phyloP scores from a whole-genome alignment of 2,113 vertebrate genomes.

The Gobius niger region DNA sequence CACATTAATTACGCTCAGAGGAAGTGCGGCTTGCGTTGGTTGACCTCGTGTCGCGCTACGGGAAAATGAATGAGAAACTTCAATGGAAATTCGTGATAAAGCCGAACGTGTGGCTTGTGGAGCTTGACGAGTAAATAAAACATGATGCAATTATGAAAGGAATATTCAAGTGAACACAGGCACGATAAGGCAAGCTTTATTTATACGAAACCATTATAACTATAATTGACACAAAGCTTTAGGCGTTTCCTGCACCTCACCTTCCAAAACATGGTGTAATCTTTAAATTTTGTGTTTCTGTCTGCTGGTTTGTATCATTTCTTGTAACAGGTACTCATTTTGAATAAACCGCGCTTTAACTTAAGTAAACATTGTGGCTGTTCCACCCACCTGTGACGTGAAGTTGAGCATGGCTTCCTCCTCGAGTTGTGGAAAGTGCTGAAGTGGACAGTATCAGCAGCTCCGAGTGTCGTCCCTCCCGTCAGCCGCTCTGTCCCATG shows the following conservation, averaged over 20 bases:
- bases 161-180: too few species aligned
- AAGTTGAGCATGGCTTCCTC: neutral
- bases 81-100: constrained; percentile 17
- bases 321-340: too few species aligned
- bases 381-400: too few species aligned
- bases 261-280: too few species aligned
- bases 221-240: too few species aligned
- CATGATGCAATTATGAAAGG: neutral
- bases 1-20: constrained; percentile 6
- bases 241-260: too few species aligned
- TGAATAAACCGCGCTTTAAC: neutral
- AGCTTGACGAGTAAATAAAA: constrained; percentile 11
- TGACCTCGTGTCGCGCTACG: constrained; percentile 29
- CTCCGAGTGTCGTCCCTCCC: constrained; percentile 22
- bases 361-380: neutral
- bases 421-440: neutral
- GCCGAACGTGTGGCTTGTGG: neutral
- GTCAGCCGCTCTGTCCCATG: constrained; percentile 43
- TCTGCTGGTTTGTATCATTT: neutral
- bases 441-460: neutral
- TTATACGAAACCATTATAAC: too few species aligned
- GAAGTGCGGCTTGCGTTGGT: constrained; percentile 6
- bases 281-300: neutral
- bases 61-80: constrained; percentile 18
- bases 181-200: too few species aligned